These are phyloP conservation scores for Microcaecilia unicolor DNA, from an alignment of 2,797 vertebrate species.

Conservation along the genomic window DNA sequence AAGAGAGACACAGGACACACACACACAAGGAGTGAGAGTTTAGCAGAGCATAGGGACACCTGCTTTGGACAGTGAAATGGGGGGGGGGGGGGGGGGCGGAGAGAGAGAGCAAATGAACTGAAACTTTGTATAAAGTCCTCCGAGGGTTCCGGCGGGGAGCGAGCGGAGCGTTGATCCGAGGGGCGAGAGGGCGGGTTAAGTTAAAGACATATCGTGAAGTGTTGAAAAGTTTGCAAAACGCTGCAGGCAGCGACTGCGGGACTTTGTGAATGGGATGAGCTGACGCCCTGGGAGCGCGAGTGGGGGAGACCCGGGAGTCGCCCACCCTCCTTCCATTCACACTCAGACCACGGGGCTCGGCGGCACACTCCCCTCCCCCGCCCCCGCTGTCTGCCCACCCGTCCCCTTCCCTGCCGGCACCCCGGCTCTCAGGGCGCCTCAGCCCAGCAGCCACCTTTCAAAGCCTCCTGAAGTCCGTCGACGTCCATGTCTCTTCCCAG, in stretches of 20 bases:
- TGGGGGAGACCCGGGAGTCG: background rate
- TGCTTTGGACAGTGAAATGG: no score
- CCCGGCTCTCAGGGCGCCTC: background rate
- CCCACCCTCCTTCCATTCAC: background rate
- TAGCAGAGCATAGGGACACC: no score
- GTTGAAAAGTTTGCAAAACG: no score
- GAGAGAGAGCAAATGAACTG: no score
- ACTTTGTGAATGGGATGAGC: no score
- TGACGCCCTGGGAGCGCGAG: background rate
- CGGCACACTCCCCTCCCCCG: background rate
- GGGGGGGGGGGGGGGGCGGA: no score
- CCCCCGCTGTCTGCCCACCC: background rate
- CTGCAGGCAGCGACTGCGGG: no score
- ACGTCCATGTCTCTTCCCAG: slow-evolving; percentile 76
- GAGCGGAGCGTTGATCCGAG: background rate
- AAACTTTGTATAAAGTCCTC: background rate
- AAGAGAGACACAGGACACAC: no score
- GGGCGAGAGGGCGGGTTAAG: background rate
- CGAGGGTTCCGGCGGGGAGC: no score
- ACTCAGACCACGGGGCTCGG: no score
- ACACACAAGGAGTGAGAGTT: no score
- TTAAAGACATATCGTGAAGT: no score
- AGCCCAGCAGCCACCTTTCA: slow-evolving; percentile 62
- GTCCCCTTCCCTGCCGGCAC: background rate
- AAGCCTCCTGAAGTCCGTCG: slow-evolving; percentile 78